These are phyloP conservation scores for Chamaetylas fuelleborni DNA, from an alignment of 2,113 vertebrate genomes.

Conservation along the genomic window DNA sequence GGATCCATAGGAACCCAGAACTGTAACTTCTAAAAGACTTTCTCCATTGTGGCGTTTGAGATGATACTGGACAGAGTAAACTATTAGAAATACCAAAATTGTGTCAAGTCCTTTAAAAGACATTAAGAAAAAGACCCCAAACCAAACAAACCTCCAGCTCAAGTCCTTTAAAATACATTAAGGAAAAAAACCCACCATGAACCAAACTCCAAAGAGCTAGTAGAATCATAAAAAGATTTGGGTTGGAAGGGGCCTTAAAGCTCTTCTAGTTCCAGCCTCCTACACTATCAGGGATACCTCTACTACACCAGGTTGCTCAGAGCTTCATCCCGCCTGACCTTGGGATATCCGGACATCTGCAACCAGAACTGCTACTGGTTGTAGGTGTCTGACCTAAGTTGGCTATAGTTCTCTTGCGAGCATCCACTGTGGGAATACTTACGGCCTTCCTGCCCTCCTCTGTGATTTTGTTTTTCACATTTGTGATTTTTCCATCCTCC, in stretches of 20 bases:
- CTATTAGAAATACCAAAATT: neutral
- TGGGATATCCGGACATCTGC: neutral
- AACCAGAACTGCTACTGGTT: neutral
- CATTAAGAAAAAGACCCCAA: accelerated
- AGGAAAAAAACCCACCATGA: accelerated
- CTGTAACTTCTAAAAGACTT: neutral
- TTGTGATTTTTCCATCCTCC: neutral
- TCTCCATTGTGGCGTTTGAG: accelerated
- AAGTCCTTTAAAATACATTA: neutral
- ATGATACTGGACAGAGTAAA: neutral
- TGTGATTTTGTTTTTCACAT: accelerated
- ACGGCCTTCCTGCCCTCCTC: accelerated
- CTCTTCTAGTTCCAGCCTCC: neutral
- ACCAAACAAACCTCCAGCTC: neutral
- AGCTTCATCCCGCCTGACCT: neutral
- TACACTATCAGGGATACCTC: neutral
- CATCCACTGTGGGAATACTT: accelerated
- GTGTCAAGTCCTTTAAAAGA: neutral
- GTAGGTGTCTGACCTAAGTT: accelerated
- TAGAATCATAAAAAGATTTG: neutral
- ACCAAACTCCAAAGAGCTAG: neutral
- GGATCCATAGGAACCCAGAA: neutral
- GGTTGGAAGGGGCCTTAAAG: neutral
- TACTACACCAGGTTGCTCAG: neutral
- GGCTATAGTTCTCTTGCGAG: neutral